These are phyloP conservation scores for Alethe diademata DNA, from an alignment of 2,113 vertebrate genomes.

Conservation along the genomic window DNA sequence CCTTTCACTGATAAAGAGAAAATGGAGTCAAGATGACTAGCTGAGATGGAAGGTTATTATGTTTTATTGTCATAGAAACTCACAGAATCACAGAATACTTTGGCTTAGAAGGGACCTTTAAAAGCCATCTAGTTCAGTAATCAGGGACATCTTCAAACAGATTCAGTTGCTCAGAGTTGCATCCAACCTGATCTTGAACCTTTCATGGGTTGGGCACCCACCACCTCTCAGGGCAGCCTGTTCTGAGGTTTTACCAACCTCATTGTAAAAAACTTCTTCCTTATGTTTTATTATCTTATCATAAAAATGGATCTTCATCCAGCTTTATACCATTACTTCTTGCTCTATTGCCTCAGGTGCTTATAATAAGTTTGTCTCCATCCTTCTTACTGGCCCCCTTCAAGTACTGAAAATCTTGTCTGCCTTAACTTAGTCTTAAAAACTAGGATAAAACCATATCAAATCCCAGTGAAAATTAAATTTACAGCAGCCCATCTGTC, in stretches of 20 bases:
- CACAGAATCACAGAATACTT: not conserved
- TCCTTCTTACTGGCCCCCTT: not conserved
- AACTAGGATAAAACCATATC: not conserved
- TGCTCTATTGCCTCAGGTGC: not conserved
- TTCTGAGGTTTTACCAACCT: not conserved
- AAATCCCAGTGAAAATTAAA: not conserved
- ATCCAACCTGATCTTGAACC: not conserved
- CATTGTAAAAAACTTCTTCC: not conserved
- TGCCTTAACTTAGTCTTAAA: not conserved
- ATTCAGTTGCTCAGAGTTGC: not conserved
- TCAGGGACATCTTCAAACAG: not conserved
- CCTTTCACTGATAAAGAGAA: not conserved
- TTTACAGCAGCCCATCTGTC: not conserved
- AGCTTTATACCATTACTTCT: not conserved
- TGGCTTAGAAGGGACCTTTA: not conserved
- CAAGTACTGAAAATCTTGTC: not conserved
- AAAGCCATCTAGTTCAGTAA: not conserved
- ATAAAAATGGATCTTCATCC: not conserved
- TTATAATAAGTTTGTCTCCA: not conserved
- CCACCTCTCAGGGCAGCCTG: not conserved
- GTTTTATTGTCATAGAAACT: not conserved
- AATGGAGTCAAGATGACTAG: not conserved
- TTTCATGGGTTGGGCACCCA: not conserved
- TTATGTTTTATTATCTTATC: not conserved
- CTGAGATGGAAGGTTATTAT: not conserved